Base-by-base conservation (phyloP, 2,888 invertebrate species). In the Erebia epiphron region DNA sequence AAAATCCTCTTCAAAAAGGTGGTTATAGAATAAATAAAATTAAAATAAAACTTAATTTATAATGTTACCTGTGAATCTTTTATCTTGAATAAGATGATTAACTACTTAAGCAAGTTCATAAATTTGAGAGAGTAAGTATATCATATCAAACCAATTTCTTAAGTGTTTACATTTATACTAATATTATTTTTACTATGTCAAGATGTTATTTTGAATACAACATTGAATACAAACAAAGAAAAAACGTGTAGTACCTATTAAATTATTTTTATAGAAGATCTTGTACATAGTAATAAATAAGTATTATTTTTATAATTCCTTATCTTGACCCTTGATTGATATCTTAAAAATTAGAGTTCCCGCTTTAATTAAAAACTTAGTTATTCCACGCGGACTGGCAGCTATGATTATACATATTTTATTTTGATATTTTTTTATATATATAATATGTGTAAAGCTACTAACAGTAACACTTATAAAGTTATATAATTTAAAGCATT, bases 141-240 rank as follows among this genome's bases (percentile, higher is more conserved):
- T 68, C 73, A 73, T 73, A 73, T 73, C 71, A 73, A 65, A 52
- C 61, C 35, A 62, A 43, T 66, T 68, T 70, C 43, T 56, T 57
- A 49, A 49, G 58, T 13, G 11, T 49, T 56, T 71, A 41, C 41
- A 58, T n/a, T 56, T 57, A 21, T 52, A 52, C 5, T 52, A 43
- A 9, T 41, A 54, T n/a, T 13, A 64, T 49, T 64, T 66, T 46
- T 16, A 18, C 60, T 50, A 41, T 52, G 7, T 50, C 26, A 21
- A 52, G 16, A 16, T 14, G 14, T 26, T 54, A 14, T 56, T 65
- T 56, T 65, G 9, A 43, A 56, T 49, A 14, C 13, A 13, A 18
- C n/a, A n/a, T 46, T 41, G 60, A 60, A 11, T 21, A n/a, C n/a
- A 9, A 35, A 58, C 35, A 10, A 46, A 61, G 18, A 11, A 43